These are phyloP conservation scores for Lasiurus borealis DNA, from an alignment of 2,113 vertebrate genomes.

Conservation along the genomic window DNA sequence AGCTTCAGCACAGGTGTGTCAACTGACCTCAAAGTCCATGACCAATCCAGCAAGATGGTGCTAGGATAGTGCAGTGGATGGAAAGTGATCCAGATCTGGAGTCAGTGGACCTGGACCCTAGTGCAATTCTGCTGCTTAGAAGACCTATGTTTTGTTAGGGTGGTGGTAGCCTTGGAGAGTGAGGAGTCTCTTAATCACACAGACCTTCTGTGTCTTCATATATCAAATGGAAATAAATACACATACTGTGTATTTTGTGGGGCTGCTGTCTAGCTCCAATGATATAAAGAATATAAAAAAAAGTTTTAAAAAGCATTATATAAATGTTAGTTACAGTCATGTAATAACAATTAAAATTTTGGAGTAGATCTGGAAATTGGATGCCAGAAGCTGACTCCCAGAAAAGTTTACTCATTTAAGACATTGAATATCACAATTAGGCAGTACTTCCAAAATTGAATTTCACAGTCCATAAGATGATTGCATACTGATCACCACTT, in stretches of 20 bases:
- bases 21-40: background rate
- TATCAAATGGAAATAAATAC: background rate
- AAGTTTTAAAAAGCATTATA: background rate
- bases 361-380: background rate
- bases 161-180: background rate
- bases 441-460: background rate
- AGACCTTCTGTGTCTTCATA: background rate
- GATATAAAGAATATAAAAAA: background rate
- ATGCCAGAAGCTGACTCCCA: background rate
- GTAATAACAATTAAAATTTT: background rate
- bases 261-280: background rate
- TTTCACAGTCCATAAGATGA: background rate
- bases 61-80: background rate
- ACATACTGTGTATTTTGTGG: background rate
- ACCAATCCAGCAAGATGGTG: background rate
- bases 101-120: background rate
- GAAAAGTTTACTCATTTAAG: background rate
- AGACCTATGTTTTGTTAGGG: background rate
- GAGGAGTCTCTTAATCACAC: background rate
- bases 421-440: background rate
- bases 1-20: background rate
- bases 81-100: background rate
- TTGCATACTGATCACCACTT: background rate
- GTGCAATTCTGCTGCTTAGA: background rate
- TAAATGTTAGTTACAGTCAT: background rate